Evolutionary conservation across 2,113 vertebrate species (phyloP), one percentile per base, ranked within the genome.

Genomic region (Xiphorhynchus elegans): DNA sequence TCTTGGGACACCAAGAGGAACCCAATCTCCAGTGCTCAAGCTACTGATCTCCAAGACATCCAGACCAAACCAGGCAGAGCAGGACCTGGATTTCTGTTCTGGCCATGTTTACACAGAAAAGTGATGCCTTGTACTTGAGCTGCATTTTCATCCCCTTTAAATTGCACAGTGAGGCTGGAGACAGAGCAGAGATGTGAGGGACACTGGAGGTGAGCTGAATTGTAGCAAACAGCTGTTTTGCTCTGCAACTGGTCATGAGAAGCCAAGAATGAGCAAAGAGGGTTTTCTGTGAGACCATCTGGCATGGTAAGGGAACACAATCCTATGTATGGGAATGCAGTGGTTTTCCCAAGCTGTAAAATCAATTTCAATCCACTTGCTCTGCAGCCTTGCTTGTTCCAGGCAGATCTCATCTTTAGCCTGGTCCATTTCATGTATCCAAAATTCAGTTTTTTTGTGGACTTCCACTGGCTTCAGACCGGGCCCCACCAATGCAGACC

Each of bases 341-440:
- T 14, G 28, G 31, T 52, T 90, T 82, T 26, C 74, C 74, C 56
- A 68, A 67, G 62, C 47, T 55, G 20, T 74, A 59, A 81, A 73
- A 66, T 52, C 42, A 81, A 28, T 12, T 64, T 44, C n/a, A 69
- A 26, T 77, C 66, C 28, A 31, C 11, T 17, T 82, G 62, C 62
- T 66, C 35, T 31, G 56, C 52, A 75, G 46, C 44, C 39, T 2
- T 5, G 33, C 53, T 72, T 63, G 25, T 19, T 56, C 35, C 62
- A 75, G 58, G n/a, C 26, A 50, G 44, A 68, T 33, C 53, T 56
- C 42, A 46, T 10, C 21, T 53, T 37, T 17, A 63, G n/a, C 21
- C 53, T 40, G 53, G 24, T 13, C 26, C 0, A 0, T 42, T 67
- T 76, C 17, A 46, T 28, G 7, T 15, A 52, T 49, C 10, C 28